Evolutionary conservation across 2,888 invertebrate species (phyloP), one percentile per base, ranked within the genome.

Genomic region (Globia sparganii): DNA sequence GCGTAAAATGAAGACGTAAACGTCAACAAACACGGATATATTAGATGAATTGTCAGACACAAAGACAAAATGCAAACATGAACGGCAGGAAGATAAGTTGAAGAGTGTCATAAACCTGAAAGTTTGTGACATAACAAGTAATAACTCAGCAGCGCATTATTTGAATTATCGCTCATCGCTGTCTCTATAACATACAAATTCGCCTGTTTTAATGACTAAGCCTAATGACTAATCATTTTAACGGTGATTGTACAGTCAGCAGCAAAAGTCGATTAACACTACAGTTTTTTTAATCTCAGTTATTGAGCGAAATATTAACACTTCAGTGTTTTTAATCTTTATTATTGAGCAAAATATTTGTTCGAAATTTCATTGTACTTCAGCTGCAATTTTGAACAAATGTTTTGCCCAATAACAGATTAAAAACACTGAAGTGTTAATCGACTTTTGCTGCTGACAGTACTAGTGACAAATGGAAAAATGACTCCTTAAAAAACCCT

Each of bases 21-120:
- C 28, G 46, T 37, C 53, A 37, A 73, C 46, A 77, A 53, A 77
- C 13, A 56, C 31, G 49, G 34, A 40, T 58, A 58, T 72, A 43
- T n/a, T 34, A 28, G 46, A 80, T 56, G 11, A 59, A 77, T 28
- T 59, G 25, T 77, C 43, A 53, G 40, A 76, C n/a, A 49, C 37
- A 78, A 56, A 68, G 43, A 69, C 78, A 70, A 40, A 78, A 53
- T 37, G 61, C 59, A 43, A 72, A 37, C 43, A 72, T 61, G 59
- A 80, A 72, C 21, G 9, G 2, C 43, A 61, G 25, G 58, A 65
- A 40, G 37, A 56, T 40, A 21, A 15, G 56, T 79, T 31, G 37
- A 59, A 65, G 49, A 68, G 15, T 28, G 46, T 34, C n/a, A 58
- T 67, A 67, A 64, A 68, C 15, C 43, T 59, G 53, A 68, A 77